Conservation (phyloP, 2,797 vertebrate genomes). For the Oreortyx pictus region DNA sequence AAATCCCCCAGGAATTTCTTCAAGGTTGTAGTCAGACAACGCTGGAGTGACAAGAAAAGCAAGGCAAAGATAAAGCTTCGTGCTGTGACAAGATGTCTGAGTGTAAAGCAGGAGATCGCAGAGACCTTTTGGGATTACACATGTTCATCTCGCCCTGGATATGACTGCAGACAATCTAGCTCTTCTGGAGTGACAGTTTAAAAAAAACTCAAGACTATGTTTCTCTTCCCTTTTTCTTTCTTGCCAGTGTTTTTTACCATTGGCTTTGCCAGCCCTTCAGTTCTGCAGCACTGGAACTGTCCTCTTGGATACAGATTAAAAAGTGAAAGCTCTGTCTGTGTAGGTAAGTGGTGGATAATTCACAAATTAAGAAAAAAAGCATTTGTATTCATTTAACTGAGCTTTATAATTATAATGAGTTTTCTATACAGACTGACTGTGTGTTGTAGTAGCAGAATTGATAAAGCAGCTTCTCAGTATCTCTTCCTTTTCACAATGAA, state of each 20-base stretch:
- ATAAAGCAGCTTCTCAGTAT: background rate
- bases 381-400: background rate
- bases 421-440: background rate
- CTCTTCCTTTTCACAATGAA: background rate
- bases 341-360: slow-evolving; percentile 80
- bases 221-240: slow-evolving; percentile 75
- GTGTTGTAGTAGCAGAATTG: background rate
- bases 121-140: slow-evolving; percentile 67
- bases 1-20: slow-evolving; percentile 63
- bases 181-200: slow-evolving; percentile 43
- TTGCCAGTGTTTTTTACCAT: slow-evolving; percentile 75
- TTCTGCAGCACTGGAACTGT: slow-evolving; percentile 74
- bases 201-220: slow-evolving; percentile 82
- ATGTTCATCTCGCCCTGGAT: slow-evolving; percentile 54
- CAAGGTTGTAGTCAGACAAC: slow-evolving; percentile 30
- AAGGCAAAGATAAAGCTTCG: slow-evolving; percentile 37
- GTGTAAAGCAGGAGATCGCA: slow-evolving; percentile 41
- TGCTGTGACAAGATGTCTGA: slow-evolving; percentile 65
- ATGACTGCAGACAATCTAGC: slow-evolving; percentile 76
- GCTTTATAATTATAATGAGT: background rate
- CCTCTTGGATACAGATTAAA: slow-evolving; percentile 74
- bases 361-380: background rate
- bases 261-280: slow-evolving; percentile 72
- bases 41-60: slow-evolving; percentile 57
- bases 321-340: slow-evolving; percentile 75